These are phyloP conservation scores for Branchipolynoe longqiensis DNA, from an alignment of 2,888 invertebrate species.

Conservation along the genomic window DNA sequence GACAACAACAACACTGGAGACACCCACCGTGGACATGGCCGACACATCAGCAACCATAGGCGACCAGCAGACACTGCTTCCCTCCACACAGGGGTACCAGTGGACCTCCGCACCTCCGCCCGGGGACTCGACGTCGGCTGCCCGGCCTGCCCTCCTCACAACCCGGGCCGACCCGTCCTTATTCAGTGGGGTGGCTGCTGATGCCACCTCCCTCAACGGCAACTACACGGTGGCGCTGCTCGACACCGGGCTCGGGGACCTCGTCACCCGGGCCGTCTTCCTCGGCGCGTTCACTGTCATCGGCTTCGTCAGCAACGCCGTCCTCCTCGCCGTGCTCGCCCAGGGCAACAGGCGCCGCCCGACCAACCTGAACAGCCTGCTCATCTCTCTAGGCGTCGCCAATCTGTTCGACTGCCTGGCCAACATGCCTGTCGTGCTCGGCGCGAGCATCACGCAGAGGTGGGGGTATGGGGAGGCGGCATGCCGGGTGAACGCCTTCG, in stretches of 20 bases:
- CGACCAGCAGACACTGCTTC: too few species aligned
- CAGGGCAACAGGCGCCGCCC: slow-evolving; percentile 70
- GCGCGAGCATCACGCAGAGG: slow-evolving; percentile 70
- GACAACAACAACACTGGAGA: too few species aligned
- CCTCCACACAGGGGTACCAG: too few species aligned
- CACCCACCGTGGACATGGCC: too few species aligned
- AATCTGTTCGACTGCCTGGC: slow-evolving; percentile 74
- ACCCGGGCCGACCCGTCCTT: too few species aligned
- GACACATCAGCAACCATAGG: too few species aligned
- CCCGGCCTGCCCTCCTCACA: too few species aligned
- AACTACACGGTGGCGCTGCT: slow-evolving; percentile 22
- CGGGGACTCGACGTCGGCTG: too few species aligned
- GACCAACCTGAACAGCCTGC: slow-evolving; percentile 70
- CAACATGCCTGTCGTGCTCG: slow-evolving; percentile 75
- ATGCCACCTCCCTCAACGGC: too few species aligned
- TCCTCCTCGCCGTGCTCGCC: slow-evolving; percentile 72
- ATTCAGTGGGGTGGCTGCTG: too few species aligned
- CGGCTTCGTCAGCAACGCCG: slow-evolving; percentile 73
- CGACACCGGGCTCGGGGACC: slow-evolving; percentile 44
- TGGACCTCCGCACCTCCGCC: too few species aligned
- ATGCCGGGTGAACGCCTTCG: slow-evolving; percentile 74
- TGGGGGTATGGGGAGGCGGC: slow-evolving; percentile 72
- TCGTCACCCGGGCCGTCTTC: slow-evolving; percentile 65
- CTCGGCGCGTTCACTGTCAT: slow-evolving; percentile 73
- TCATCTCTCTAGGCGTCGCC: slow-evolving; percentile 72